Evolutionary conservation across 2,888 invertebrate species (phyloP).

Genomic region (Halictus ligatus): DNA sequence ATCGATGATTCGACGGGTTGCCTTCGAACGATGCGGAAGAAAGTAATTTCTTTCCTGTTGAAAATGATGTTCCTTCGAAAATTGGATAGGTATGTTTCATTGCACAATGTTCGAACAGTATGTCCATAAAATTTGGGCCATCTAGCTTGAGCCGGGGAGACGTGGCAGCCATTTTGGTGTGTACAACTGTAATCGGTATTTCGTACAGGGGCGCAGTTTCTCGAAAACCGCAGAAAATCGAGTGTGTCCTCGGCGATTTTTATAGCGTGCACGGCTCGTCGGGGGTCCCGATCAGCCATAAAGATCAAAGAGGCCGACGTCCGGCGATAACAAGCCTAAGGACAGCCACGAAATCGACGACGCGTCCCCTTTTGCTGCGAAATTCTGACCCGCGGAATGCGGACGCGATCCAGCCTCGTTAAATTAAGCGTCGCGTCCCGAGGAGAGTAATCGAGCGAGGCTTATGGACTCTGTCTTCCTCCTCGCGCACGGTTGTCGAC

Average conservation of each 20-base stretch:
- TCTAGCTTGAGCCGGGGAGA: neutral
- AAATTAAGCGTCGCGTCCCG: slow-evolving; percentile 45
- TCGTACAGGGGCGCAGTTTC: neutral
- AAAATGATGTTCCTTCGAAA: neutral
- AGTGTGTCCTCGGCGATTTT: slow-evolving; percentile 1
- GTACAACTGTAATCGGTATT: neutral
- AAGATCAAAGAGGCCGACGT: slow-evolving; percentile 55
- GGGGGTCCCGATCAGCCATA: slow-evolving; percentile 37
- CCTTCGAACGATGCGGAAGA: neutral
- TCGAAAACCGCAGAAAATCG: neutral
- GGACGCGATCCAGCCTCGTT: slow-evolving; percentile 38
- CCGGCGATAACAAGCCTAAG: slow-evolving; percentile 42
- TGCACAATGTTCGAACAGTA: neutral
- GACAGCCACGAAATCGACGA: slow-evolving; percentile 34
- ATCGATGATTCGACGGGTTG: neutral
- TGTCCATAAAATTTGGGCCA: neutral
- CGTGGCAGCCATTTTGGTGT: neutral
- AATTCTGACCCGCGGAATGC: slow-evolving; percentile 38
- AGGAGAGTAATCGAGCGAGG: slow-evolving; percentile 29
- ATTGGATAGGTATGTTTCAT: neutral
- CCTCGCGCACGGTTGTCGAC: slow-evolving; percentile 5
- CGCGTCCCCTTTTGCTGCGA: slow-evolving; percentile 4
- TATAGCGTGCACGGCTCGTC: slow-evolving; percentile 20
- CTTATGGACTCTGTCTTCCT: slow-evolving; percentile 20
- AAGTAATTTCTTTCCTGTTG: too few relatives aligned